These are phyloP conservation scores for Drosophila nigricruria DNA, from an alignment of 2,888 invertebrate genomes.

Conservation along the genomic window DNA sequence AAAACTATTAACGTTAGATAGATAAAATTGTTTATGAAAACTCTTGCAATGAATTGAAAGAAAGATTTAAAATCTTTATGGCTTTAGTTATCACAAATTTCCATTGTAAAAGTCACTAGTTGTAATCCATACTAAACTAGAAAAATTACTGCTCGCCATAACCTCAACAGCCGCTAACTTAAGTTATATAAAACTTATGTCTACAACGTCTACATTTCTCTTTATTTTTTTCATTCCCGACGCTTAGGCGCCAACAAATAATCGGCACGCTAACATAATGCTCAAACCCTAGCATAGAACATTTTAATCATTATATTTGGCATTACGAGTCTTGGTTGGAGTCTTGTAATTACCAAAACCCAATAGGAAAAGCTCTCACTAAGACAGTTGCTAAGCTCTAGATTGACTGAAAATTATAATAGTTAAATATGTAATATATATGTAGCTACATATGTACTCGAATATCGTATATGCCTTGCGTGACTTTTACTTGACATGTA, in stretches of 20 bases:
- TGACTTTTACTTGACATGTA: slow-evolving; percentile 31
- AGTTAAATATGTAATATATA: background rate
- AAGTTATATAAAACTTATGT: background rate
- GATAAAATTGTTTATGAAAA: too few species aligned
- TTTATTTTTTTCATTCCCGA: background rate
- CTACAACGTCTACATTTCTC: background rate
- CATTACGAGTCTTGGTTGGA: background rate
- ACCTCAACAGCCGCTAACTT: background rate
- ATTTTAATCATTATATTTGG: slow-evolving; percentile 11
- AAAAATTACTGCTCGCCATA: background rate
- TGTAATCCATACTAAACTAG: too few species aligned
- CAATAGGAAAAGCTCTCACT: background rate
- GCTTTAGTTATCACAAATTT: too few species aligned
- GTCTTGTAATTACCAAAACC: background rate
- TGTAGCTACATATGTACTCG: background rate
- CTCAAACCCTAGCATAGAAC: background rate
- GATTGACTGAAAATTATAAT: slow-evolving; percentile 4
- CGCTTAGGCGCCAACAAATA: slow-evolving; percentile 6
- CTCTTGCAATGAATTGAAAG: too few species aligned
- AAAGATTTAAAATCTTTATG: too few species aligned
- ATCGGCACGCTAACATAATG: background rate
- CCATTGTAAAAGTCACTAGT: too few species aligned
- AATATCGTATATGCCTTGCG: slow-evolving; percentile 33
- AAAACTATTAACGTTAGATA: too few species aligned
- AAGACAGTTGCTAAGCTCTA: slow-evolving; percentile 1